Evolutionary conservation across 23 tunicate species (phyloP), one percentile per base, ranked within the genome.

Genomic region (Halocynthia roretzi): DNA sequence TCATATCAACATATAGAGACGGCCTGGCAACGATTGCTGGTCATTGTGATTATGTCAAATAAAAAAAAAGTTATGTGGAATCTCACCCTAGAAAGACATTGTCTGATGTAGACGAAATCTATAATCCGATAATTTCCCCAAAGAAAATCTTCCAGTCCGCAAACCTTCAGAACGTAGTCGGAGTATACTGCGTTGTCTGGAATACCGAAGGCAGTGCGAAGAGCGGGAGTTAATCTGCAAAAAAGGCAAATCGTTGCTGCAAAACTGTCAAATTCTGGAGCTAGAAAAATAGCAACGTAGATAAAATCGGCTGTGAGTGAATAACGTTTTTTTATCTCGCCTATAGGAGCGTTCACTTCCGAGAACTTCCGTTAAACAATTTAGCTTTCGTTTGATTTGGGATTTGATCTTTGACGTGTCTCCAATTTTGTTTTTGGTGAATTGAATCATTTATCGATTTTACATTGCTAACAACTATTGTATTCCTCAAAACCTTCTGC

Each of bases 41-140:
- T 31, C 44, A 31, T 31, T 31, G 44, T 31, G 44, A 31, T 31
- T 4, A 31, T 31, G 44, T 31, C 44, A 31, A 31, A 31, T 31
- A 0, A 4, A 31, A 31, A 31, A 31, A 31, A 31, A 31, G n/a
- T n/a, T 31, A 31, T 31, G 44, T 31, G 44, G 4, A 31, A 31
- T 6, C 85, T 56, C 68, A 91, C 97, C 87, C 87, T 63, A n/a
- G 97, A 83, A 44, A 91, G 73, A 52, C 97, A 91, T 52, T 85
- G 71, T 14, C 97, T 67, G 44, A 91, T 77, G 80, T 85, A 77
- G 11, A 73, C 80, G 82, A 91, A 91, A 63, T 91, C 97, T 14
- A 91, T 72, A 11, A 91, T 91, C 22, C 82, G 66, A 61, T 85
- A 76, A 4, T 89, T 70, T 21, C 97, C 97, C 97, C 97, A 91